Base-by-base conservation (phyloP, 2,888 invertebrate genomes). In the Blastobasis lacticolella region DNA sequence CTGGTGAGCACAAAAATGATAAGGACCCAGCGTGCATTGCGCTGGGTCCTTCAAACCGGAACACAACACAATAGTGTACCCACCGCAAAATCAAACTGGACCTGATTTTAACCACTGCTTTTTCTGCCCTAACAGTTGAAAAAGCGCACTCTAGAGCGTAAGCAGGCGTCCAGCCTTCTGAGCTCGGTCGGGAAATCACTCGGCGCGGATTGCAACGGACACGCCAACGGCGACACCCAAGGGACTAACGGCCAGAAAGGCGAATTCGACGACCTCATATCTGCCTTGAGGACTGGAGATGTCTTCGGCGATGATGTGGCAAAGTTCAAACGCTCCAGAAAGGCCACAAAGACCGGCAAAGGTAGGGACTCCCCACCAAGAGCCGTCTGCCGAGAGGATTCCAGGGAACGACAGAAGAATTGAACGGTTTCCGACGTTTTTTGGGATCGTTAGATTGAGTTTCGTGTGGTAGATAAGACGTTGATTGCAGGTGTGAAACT, bases 251-350 rank as follows among this genome's bases (percentile, higher is more conserved):
- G 84, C 9, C 90, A 89, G 67, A 92, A 96, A 69, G 97, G 97
- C 6, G 98, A 98, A 82, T 98, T 98, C 79, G 98, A 98, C 72
- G 98, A 98, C 81, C 90, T 98, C 63, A 98, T 98, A 73, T 97
- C 97, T 0, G 98, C 98, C 0, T 79, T 98, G 49, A 86, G 97
- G 54, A 97, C 98, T 0, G 98, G 98, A 0, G 97, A 97, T 69
- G 97, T 97, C 0, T 98, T 97, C 71, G 97, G 97, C 0, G 97
- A 97, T 72, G 97, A 97, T 73, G 95, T 97, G 67, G 97, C 97
- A 51, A 97, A 97, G 82, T 95, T 97, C 64, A 89, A 89, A 55
- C 64, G 89, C 38, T 83, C 89, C 0, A 67, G 88, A 41, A 89
- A 89, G 60, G 70, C 86, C 0, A 79, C 86, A n/a, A 88, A 87